Conservation (phyloP, 2,888 invertebrate species). For the Aphidius colemani region DNA sequence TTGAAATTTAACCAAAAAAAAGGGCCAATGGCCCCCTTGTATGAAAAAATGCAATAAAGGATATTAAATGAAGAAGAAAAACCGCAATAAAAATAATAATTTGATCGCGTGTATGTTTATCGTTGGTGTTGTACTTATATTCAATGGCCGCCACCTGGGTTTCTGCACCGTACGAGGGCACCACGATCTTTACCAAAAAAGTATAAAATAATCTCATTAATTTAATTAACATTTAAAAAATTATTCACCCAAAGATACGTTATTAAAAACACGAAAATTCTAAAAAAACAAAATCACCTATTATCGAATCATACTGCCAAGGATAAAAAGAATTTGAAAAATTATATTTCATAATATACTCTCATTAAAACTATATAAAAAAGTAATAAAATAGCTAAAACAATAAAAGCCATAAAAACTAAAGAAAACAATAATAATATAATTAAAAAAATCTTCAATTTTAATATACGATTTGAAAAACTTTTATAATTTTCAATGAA, state of each 20-base stretch:
- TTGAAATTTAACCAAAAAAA: not conserved
- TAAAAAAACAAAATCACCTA: not conserved
- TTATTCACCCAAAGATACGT: not conserved
- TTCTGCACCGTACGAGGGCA: slow-evolving; percentile 20
- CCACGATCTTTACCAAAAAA: slow-evolving; percentile 22
- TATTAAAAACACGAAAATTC: not conserved
- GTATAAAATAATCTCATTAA: slow-evolving; percentile 2
- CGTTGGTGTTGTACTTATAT: slow-evolving; percentile 15
- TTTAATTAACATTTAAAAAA: not conserved
- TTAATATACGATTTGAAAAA: too few relatives aligned
- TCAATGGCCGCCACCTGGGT: slow-evolving; percentile 19
- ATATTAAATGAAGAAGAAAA: not conserved
- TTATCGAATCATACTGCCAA: not conserved
- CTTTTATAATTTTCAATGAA: too few relatives aligned
- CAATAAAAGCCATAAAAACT: too few relatives aligned
- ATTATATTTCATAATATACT: too few relatives aligned
- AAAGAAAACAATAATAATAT: too few relatives aligned
- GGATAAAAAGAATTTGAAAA: too few relatives aligned
- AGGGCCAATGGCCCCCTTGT: slow-evolving; percentile 12
- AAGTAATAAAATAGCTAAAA: too few relatives aligned
- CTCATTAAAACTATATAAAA: too few relatives aligned
- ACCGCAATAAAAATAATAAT: slow-evolving; percentile 14
- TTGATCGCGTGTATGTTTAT: slow-evolving; percentile 20
- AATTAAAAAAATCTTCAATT: too few relatives aligned
- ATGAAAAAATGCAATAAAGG: not conserved